Evolutionary conservation across 2,888 invertebrate genomes (phyloP).

Genomic region (Embidobia sp.): DNA sequence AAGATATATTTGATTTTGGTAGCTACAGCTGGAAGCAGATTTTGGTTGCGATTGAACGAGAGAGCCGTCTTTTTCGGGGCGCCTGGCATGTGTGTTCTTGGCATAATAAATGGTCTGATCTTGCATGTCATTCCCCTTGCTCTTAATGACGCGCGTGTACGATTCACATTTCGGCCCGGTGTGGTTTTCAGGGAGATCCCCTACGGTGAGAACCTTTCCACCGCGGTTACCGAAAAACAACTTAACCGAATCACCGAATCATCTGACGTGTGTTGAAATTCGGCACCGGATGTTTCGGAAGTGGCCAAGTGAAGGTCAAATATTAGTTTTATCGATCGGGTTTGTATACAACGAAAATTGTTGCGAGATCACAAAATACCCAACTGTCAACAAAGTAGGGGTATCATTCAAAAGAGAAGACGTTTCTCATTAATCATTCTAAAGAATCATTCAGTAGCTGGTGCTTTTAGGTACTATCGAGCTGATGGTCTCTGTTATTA

Average conservation of each 20-base stretch:
- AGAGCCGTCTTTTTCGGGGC: constrained; percentile 21
- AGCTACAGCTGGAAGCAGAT: constrained; percentile 36
- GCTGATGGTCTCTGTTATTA: constrained; percentile 36
- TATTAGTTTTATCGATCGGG: constrained; percentile 48
- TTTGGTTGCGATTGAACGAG: too few relatives aligned
- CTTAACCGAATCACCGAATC: constrained; percentile 44
- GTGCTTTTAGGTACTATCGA: constrained; percentile 23
- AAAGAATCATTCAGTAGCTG: constrained; percentile 17
- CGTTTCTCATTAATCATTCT: constrained; percentile 37
- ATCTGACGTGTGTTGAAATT: constrained; percentile 37
- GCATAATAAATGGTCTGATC: constrained; percentile 54
- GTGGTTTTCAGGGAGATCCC: constrained; percentile 18
- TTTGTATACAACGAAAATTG: constrained; percentile 12
- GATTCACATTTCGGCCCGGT: constrained; percentile 41
- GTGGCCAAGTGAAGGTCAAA: constrained; percentile 36
- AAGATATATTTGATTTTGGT: constrained; percentile 23
- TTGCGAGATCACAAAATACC: constrained; percentile 1
- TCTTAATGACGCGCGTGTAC: constrained; percentile 53
- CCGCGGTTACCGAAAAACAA: constrained; percentile 32
- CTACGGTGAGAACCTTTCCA: constrained; percentile 28
- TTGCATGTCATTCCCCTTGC: constrained; percentile 56
- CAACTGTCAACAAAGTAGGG: neutral
- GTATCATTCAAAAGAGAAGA: constrained; percentile 7
- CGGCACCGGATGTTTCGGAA: constrained; percentile 44
- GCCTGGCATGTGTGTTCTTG: constrained; percentile 51